Conservation (phyloP, 2,888 invertebrate genomes). For the Noctua fimbriata region DNA sequence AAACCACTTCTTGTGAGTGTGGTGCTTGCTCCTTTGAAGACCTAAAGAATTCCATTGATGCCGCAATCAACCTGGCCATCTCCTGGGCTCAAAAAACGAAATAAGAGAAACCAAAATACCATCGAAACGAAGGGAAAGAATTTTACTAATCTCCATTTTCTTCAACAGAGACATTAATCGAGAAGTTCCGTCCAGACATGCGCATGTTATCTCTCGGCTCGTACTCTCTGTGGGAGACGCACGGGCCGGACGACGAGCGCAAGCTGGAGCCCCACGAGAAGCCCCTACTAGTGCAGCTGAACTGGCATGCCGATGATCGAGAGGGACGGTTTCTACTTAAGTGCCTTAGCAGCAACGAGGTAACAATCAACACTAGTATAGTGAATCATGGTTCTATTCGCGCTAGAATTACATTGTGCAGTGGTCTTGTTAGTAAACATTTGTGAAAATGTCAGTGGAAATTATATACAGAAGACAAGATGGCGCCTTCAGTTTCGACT, state of each 20-base stretch:
- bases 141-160: neutral
- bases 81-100: too few relatives aligned
- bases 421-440: neutral
- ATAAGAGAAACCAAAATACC: too few relatives aligned
- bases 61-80: too few relatives aligned
- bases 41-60: neutral
- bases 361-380: neutral
- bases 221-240: slow-evolving; percentile 94
- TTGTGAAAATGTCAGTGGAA: neutral
- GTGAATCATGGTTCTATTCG: neutral
- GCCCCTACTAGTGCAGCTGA: slow-evolving; percentile 98
- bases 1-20: too few relatives aligned
- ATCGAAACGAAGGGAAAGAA: too few relatives aligned
- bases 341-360: slow-evolving; percentile 95
- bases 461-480: neutral
- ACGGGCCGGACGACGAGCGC: slow-evolving; percentile 96
- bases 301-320: slow-evolving; percentile 99
- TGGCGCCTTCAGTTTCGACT: neutral
- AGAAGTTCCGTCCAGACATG: slow-evolving; percentile 99
- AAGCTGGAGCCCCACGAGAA: slow-evolving; percentile 97
- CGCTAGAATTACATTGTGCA: neutral
- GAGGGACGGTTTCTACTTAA: slow-evolving; percentile 99
- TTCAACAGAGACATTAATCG: slow-evolving; percentile 95
- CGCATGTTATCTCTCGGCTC: slow-evolving; percentile 96
- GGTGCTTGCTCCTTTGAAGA: too few relatives aligned